A percentile compares a stretch with the other conserved stretches of the same genome.
Conservation (phyloP, 2,888 invertebrate genomes). For the Notodonta dromedarius region DNA sequence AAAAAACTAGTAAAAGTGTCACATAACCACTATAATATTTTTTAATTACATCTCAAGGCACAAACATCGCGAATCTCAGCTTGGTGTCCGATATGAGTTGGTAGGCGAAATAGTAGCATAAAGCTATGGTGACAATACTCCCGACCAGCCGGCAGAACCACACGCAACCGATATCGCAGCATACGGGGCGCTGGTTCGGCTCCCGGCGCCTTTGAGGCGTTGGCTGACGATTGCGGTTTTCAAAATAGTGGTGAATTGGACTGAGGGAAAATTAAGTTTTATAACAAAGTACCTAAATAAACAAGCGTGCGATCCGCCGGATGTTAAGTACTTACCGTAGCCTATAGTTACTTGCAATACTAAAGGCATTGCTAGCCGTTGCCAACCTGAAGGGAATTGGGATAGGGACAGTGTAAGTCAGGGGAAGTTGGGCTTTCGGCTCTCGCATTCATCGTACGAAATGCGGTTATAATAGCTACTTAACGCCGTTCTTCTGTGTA, state of each 20-base stretch:
- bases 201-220: background rate
- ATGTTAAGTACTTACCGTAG: too few species aligned
- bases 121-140: constrained; percentile 56
- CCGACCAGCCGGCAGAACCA: constrained; percentile 64
- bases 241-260: background rate
- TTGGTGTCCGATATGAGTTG: constrained; percentile 62
- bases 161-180: constrained; percentile 61
- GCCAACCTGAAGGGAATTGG: too few species aligned
- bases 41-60: constrained; percentile 37
- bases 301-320: too few species aligned
- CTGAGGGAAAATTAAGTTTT: background rate
- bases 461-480: too few species aligned
- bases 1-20: background rate
- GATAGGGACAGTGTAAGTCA: too few species aligned
- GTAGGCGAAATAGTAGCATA: constrained; percentile 70
- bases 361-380: too few species aligned
- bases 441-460: too few species aligned
- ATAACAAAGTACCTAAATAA: too few species aligned
- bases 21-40: background rate
- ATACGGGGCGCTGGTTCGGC: constrained; percentile 55
- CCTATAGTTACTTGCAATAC: too few species aligned
- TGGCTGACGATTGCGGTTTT: background rate
- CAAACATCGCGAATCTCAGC: constrained; percentile 67
- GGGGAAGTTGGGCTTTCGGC: too few species aligned
- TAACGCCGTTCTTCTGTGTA: too few species aligned